Evolutionary conservation across 2,888 invertebrate genomes (phyloP).

Genomic region (Cryptocephalus moraei): DNA sequence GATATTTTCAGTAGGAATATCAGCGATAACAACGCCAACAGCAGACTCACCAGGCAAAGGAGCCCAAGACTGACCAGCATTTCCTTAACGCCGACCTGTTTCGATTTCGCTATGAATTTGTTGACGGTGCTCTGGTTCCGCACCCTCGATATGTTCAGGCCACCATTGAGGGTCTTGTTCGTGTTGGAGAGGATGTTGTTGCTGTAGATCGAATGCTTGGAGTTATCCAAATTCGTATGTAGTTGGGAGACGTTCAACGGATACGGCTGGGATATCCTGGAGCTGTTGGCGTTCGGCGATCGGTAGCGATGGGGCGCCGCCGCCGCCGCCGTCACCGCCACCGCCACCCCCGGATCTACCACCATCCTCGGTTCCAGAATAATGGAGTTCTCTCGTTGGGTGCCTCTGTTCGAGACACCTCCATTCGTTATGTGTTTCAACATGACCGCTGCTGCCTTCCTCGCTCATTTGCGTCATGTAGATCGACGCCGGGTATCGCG

Average conservation of each 20-base stretch:
- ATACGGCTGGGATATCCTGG: slow-evolving; percentile 42
- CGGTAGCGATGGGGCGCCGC: slow-evolving; percentile 22
- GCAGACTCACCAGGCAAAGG: slow-evolving; percentile 73
- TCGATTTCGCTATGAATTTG: slow-evolving; percentile 38
- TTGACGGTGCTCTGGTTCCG: slow-evolving; percentile 34
- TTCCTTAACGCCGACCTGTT: slow-evolving; percentile 57
- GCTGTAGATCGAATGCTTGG: slow-evolving; percentile 54
- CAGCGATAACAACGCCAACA: slow-evolving; percentile 73
- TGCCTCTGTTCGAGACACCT: slow-evolving; percentile 41
- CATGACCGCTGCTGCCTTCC: slow-evolving; percentile 37
- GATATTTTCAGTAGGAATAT: slow-evolving; percentile 80
- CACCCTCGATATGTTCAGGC: slow-evolving; percentile 49
- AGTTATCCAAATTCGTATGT: slow-evolving; percentile 49
- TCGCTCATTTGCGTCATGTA: slow-evolving; percentile 18
- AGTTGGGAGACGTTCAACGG: slow-evolving; percentile 61
- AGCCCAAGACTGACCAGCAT: slow-evolving; percentile 78
- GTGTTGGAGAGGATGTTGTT: slow-evolving; percentile 32
- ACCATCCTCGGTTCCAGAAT: slow-evolving; percentile 17
- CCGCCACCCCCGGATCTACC: slow-evolving; percentile 30
- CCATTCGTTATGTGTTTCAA: slow-evolving; percentile 58
- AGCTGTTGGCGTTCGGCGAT: slow-evolving; percentile 28
- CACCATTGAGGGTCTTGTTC: slow-evolving; percentile 41
- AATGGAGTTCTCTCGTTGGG: slow-evolving; percentile 34
- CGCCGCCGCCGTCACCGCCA: slow-evolving; percentile 18
- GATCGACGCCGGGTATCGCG: slow-evolving; percentile 13